phyloP scores from a whole-genome alignment of 1,140 invertebrate genomes.

The Dreissena polymorpha region DNA sequence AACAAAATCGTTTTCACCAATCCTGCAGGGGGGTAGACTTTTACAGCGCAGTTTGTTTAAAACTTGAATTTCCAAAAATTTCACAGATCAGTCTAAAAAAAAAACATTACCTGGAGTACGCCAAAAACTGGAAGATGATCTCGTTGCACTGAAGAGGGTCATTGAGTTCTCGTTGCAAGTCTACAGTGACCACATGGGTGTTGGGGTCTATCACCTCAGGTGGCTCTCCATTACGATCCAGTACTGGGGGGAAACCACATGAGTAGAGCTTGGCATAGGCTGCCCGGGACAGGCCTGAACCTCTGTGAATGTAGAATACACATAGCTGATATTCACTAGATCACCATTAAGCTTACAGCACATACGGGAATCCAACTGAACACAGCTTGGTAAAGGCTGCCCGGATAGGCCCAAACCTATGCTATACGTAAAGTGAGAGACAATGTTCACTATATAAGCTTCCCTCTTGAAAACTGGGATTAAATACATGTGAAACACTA shows the following conservation, averaged over 20 bases:
- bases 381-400: conserved; percentile 78
- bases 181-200: conserved; percentile 59
- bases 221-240: conserved; percentile 76
- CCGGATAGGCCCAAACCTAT: conserved; percentile 73
- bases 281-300: conserved; percentile 74
- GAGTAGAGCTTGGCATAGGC: conserved; percentile 78
- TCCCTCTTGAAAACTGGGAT: too few relatives aligned
- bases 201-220: conserved; percentile 77
- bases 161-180: conserved; percentile 68
- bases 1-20: too few relatives aligned
- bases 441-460: too few relatives aligned
- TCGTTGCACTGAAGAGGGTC: conserved; percentile 79
- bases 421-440: too few relatives aligned
- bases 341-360: too few relatives aligned
- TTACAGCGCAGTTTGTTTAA: too few relatives aligned
- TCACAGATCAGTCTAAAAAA: too few relatives aligned
- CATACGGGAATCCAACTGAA: conserved; percentile 73
- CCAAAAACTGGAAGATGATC: conserved; percentile 79
- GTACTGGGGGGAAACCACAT: conserved; percentile 75
- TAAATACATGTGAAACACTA: too few relatives aligned
- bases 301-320: conserved; percentile 58
- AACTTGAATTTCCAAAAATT: too few relatives aligned
- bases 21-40: too few relatives aligned
- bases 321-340: too few relatives aligned
- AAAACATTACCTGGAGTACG: conserved; percentile 75